These are phyloP conservation scores for Cyrtonyx montezumae DNA, from an alignment of 2,113 vertebrate genomes.

Conservation along the genomic window DNA sequence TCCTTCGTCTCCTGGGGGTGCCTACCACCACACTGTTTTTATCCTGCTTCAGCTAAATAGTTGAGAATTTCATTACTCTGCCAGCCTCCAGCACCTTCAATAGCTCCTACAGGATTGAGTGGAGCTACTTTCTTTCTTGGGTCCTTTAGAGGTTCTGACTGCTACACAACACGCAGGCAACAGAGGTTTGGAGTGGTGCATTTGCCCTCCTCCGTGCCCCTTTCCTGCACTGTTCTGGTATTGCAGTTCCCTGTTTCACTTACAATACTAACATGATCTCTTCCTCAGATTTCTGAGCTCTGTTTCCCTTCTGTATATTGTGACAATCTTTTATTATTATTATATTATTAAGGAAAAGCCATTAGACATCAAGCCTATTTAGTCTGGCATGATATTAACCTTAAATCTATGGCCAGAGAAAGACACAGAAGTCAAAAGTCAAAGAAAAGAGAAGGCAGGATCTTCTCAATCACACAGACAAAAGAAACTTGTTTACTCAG, in stretches of 20 bases:
- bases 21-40: background rate
- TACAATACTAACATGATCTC: background rate
- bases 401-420: background rate
- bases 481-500: background rate
- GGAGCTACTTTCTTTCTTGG: background rate
- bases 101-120: rapidly evolving
- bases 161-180: background rate
- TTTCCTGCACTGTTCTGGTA: background rate
- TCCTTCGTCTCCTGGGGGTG: background rate
- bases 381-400: background rate
- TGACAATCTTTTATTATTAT: background rate
- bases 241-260: background rate
- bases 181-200: background rate
- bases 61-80: background rate
- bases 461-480: background rate
- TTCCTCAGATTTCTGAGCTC: background rate
- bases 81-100: background rate
- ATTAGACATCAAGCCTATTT: background rate
- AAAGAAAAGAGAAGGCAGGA: background rate
- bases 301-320: background rate
- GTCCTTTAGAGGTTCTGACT: background rate
- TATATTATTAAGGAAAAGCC: background rate
- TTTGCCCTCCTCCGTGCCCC: background rate
- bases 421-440: background rate
- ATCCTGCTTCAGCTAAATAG: background rate